phyloP scores from a whole-genome alignment of 1,140 invertebrate genomes.

The Globodera rostochiensis region DNA sequence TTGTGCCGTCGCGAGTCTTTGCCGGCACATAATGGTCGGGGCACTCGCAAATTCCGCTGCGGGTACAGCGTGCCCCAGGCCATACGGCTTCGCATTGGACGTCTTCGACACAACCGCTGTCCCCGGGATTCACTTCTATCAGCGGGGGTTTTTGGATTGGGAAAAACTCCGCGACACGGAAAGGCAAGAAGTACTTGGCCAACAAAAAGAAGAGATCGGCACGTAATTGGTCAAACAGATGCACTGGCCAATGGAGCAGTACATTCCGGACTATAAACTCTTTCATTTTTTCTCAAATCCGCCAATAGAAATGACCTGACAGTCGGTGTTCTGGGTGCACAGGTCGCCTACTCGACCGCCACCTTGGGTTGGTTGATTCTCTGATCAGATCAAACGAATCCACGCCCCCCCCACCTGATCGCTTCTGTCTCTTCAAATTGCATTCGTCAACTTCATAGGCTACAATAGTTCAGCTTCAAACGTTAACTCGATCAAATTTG shows the following conservation, averaged over 20 bases:
- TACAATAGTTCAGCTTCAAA: not conserved
- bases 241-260: constrained; percentile 60
- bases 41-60: constrained; percentile 57
- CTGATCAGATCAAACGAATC: not conserved
- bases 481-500: too few relatives aligned
- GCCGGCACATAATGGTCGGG: constrained; percentile 53
- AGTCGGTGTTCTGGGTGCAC: constrained; percentile 33
- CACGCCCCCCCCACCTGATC: not conserved
- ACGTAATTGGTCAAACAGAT: constrained; percentile 62
- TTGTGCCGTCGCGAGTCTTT: constrained; percentile 59
- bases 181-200: constrained; percentile 52
- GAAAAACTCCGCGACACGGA: not conserved
- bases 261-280: constrained; percentile 54
- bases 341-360: constrained; percentile 19
- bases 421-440: not conserved
- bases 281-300: not conserved
- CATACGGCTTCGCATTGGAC: constrained; percentile 62
- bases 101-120: constrained; percentile 60
- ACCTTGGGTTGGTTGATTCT: constrained; percentile 1
- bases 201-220: constrained; percentile 61
- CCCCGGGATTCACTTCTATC: constrained; percentile 60
- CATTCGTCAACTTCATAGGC: not conserved
- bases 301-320: constrained; percentile 18
- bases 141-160: constrained; percentile 9
- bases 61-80: constrained; percentile 58